These are phyloP conservation scores for Cantharis rufa DNA, from an alignment of 2,888 invertebrate genomes.

Conservation along the genomic window DNA sequence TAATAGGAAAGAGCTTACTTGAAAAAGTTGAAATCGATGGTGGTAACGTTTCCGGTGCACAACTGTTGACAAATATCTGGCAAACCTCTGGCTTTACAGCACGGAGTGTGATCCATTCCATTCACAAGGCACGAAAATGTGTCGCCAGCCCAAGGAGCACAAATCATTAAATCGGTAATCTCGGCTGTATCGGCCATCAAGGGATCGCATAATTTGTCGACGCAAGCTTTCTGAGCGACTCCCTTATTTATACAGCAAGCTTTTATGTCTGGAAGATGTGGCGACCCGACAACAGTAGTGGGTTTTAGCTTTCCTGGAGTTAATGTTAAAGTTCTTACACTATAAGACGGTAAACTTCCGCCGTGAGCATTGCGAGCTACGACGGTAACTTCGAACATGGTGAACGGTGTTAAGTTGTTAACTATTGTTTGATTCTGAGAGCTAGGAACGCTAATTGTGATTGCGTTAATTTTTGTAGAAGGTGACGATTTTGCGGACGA, in stretches of 20 bases:
- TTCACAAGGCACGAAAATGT: constrained; percentile 81
- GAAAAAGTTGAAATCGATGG: constrained; percentile 79
- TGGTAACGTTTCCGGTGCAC: constrained; percentile 79
- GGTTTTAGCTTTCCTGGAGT: constrained; percentile 67
- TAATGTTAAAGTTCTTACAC: constrained; percentile 73
- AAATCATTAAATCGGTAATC: constrained; percentile 85
- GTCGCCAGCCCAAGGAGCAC: constrained; percentile 83
- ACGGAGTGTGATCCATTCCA: constrained; percentile 79
- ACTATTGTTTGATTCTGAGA: constrained; percentile 64
- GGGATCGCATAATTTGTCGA: constrained; percentile 81
- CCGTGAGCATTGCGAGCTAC: constrained; percentile 76
- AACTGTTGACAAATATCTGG: constrained; percentile 75
- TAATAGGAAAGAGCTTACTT: constrained; percentile 64
- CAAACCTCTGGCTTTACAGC: constrained; percentile 75
- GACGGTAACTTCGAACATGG: constrained; percentile 82
- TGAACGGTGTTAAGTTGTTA: constrained; percentile 71
- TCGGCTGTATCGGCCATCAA: constrained; percentile 56
- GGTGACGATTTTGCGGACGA: constrained; percentile 10
- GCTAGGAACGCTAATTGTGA: constrained; percentile 62
- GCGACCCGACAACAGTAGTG: constrained; percentile 63
- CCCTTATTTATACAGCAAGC: constrained; percentile 74
- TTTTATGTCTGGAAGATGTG: constrained; percentile 72
- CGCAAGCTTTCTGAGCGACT: constrained; percentile 73
- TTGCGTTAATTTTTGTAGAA: constrained; percentile 52
- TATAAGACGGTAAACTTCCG: constrained; percentile 75